Evolutionary conservation across 92 coral and sea anemone genomes (phyloP).

Genomic region (Porites divaricata): DNA sequence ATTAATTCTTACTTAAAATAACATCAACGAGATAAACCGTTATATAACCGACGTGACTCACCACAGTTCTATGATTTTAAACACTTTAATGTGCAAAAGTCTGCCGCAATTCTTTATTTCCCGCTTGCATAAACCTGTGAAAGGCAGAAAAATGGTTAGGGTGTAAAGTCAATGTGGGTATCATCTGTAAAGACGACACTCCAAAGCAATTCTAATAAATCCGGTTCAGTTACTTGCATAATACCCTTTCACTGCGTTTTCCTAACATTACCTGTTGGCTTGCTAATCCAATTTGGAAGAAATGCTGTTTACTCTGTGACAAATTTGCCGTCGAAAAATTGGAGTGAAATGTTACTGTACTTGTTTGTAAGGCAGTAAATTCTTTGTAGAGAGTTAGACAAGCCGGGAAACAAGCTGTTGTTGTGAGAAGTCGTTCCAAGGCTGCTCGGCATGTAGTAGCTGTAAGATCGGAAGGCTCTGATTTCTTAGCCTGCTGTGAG

Average conservation of each 20-base stretch:
- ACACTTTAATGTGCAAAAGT: too few species aligned
- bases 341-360: background rate
- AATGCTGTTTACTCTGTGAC: background rate
- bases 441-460: background rate
- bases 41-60: background rate
- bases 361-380: background rate
- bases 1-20: too few species aligned
- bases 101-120: too few species aligned
- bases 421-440: background rate
- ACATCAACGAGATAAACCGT: background rate
- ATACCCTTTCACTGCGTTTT: constrained; percentile 6
- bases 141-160: background rate
- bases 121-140: constrained; percentile 7
- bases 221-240: background rate
- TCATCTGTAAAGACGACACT: background rate
- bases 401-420: background rate
- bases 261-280: background rate
- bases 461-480: background rate
- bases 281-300: background rate
- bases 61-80: background rate
- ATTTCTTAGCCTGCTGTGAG: constrained; percentile 47
- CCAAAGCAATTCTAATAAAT: background rate
- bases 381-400: background rate
- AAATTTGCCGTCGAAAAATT: background rate
- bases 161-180: background rate